Evolutionary conservation across 2,888 invertebrate species (phyloP).

Genomic region (Drosophila kanekoi): DNA sequence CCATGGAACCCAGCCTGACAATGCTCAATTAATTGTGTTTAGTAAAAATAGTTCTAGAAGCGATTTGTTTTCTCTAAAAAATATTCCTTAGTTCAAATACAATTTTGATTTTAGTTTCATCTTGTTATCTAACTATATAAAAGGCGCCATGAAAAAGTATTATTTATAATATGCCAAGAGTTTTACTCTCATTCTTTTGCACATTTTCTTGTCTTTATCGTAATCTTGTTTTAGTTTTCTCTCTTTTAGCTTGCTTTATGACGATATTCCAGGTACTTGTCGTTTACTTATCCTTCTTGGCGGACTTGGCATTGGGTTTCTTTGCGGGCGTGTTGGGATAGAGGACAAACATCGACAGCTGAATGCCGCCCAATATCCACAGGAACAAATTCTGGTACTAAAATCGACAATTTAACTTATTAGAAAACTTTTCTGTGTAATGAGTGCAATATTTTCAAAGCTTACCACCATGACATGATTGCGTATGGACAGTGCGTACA

Average conservation of each 20-base stretch:
- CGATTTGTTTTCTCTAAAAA: conserved; percentile 51
- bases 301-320: conserved; percentile 40
- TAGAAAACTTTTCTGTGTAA: neutral
- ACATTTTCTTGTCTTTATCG: too few relatives aligned
- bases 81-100: conserved; percentile 43
- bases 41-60: conserved; percentile 30
- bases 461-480: conserved; percentile 82
- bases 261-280: conserved; percentile 30
- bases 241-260: conserved; percentile 10
- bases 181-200: too few relatives aligned
- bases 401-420: conserved; percentile 71
- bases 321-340: conserved; percentile 87
- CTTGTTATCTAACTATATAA: conserved; percentile 22
- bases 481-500: conserved; percentile 83
- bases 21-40: conserved; percentile 18
- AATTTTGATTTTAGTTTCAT: conserved; percentile 32
- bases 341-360: conserved; percentile 89
- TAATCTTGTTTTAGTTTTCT: neutral
- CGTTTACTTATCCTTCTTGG: conserved; percentile 75
- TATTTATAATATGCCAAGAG: neutral
- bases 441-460: neutral
- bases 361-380: conserved; percentile 87
- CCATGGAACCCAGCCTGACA: conserved; percentile 5
- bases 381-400: conserved; percentile 91
- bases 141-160: conserved; percentile 3